Evolutionary conservation across 2,797 vertebrate species (phyloP).

Genomic region (Poecilia velifera): DNA sequence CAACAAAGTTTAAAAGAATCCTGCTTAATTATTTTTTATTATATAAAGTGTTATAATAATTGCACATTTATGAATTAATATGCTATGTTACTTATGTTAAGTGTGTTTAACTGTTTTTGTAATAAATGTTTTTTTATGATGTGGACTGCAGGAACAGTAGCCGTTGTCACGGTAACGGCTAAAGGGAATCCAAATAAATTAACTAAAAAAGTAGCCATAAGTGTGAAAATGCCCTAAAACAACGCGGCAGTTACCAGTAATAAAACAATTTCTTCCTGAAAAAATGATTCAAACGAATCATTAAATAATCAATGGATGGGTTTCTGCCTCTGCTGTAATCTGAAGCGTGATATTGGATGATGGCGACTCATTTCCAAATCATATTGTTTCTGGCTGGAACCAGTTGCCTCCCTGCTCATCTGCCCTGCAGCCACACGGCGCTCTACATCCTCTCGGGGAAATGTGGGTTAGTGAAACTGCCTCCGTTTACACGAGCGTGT

Average conservation of each 20-base stretch:
- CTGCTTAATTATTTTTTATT: too few species aligned
- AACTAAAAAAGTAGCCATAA: background rate
- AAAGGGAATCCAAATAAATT: too few species aligned
- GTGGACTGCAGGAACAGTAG: too few species aligned
- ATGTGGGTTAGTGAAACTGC: slow-evolving; percentile 59
- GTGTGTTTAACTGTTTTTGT: too few species aligned
- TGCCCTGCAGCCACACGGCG: slow-evolving; percentile 50
- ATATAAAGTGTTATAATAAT: too few species aligned
- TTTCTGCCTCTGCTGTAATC: background rate
- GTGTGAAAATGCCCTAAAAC: background rate
- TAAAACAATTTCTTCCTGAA: background rate
- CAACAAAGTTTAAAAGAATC: too few species aligned
- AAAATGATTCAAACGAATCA: background rate
- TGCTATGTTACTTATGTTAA: too few species aligned
- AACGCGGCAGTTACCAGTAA: background rate
- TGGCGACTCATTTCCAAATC: slow-evolving; percentile 1
- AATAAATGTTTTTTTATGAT: too few species aligned
- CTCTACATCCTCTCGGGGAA: slow-evolving; percentile 59
- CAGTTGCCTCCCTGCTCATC: slow-evolving; percentile 28
- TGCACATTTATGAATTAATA: too few species aligned
- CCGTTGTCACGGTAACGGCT: too few species aligned
- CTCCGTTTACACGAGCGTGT: slow-evolving; percentile 29
- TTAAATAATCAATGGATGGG: background rate
- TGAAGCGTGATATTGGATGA: background rate
- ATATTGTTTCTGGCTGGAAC: slow-evolving; percentile 31